Evolutionary conservation across 2,797 vertebrate species (phyloP).

Genomic region (Threskiornis aethiopicus): DNA sequence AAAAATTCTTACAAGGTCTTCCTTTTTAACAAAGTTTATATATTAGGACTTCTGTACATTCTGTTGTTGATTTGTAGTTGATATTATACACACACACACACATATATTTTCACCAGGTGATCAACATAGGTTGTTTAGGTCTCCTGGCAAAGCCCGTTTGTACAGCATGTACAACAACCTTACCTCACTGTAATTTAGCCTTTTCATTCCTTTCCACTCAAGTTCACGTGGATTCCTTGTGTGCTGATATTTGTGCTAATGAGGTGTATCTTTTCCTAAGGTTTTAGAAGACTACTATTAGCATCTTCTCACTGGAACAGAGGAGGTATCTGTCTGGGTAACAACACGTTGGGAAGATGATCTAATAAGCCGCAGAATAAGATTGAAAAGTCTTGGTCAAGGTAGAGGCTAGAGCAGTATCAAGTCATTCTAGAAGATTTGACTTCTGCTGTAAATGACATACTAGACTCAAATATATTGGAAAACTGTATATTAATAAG

Average conservation of each 20-base stretch:
- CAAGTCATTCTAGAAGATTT: neutral
- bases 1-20: neutral
- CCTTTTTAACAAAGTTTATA: neutral
- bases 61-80: neutral
- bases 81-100: neutral
- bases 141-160: neutral
- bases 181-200: neutral
- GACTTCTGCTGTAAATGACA: neutral
- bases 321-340: neutral
- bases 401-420: neutral
- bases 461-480: neutral
- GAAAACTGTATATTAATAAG: neutral
- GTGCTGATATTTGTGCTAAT: neutral
- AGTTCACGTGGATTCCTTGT: fast-evolving
- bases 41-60: neutral
- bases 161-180: neutral
- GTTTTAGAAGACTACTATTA: neutral
- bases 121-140: neutral
- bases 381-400: neutral
- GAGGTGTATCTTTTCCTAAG: neutral
- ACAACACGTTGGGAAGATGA: neutral
- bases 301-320: neutral
- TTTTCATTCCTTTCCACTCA: neutral
- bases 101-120: neutral
- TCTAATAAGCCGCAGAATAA: neutral